A percentile compares a stretch with the other conserved stretches of the same genome.
These are phyloP conservation scores for Petrocephalus sullivani DNA, from an alignment of 2,797 vertebrate species.

Conservation along the genomic window DNA sequence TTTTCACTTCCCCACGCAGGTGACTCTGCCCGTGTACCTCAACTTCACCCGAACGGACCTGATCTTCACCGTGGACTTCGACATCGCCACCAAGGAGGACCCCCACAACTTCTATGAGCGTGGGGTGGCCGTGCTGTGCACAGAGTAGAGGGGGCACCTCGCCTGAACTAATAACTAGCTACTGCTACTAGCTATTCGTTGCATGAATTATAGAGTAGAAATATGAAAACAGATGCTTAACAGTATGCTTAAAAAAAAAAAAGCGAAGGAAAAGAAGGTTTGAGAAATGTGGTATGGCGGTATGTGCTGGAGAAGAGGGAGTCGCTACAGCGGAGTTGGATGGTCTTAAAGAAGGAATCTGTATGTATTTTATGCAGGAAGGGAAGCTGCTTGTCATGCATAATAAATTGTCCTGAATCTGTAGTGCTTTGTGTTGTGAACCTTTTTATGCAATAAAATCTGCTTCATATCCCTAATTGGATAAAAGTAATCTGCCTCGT, in stretches of 20 bases:
- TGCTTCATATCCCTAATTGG: neutral
- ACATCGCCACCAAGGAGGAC: constrained; percentile 94
- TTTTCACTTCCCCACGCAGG: constrained; percentile 54
- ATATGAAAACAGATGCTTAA: constrained; percentile 14
- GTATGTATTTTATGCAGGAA: constrained; percentile 53
- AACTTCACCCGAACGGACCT: constrained; percentile 96
- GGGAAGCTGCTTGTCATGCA: constrained; percentile 34
- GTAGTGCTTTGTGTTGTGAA: neutral
- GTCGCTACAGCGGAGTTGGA: constrained; percentile 4
- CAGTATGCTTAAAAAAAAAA: constrained; percentile 36
- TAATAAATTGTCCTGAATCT: constrained; percentile 34
- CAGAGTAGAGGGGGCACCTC: constrained; percentile 64
- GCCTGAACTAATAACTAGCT: constrained; percentile 5
- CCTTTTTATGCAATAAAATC: neutral
- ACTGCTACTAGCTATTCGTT: constrained; percentile 16
- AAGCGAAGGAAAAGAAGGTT: constrained; percentile 34
- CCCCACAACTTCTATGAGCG: constrained; percentile 96
- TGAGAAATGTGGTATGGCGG: constrained; percentile 41
- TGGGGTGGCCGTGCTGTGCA: constrained; percentile 91
- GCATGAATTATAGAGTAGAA: constrained; percentile 26
- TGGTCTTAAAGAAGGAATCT: constrained; percentile 46
- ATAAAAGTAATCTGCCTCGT: neutral
- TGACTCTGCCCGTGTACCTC: constrained; percentile 94
- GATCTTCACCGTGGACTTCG: constrained; percentile 96
- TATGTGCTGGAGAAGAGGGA: neutral